Evolutionary conservation across 2,113 vertebrate genomes (phyloP), one percentile per base, ranked within the genome.

Genomic region (Stictonetta naevosa): DNA sequence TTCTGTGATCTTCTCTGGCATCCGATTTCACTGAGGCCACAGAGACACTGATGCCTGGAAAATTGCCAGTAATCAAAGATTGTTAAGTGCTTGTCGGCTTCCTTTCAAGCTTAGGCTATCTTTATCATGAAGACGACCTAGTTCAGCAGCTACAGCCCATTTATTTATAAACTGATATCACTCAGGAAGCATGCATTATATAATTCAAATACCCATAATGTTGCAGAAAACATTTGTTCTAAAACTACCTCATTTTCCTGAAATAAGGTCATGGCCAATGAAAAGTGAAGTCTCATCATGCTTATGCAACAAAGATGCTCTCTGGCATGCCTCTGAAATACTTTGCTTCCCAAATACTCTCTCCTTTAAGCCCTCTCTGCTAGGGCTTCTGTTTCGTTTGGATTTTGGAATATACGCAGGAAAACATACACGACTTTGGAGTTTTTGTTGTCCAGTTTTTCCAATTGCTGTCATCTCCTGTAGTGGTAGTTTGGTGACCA

Each of bases 101-200:
- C 82, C 81, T 90, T 88, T 71, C 67, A 94, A 75, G 71, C 62
- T 77, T 53, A 67, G 73, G 16, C 84, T 89, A 7, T 85, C 79
- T 87, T 92, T 94, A 91, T 52, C 58, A 9, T 6, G n/a, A 93
- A 28, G 68, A 83, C 90, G 36, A 84, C 52, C 63, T 66, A 66
- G 20, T 73, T 92, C 59, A 86, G 83, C 83, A 89, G 66, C 88
- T 93, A 77, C 50, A 92, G 81, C 53, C 44, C 66, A 36, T 83
- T 84, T 79, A 85, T 63, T 81, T 4, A 9, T 42, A 73, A 71
- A 58, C 1, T 6, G 53, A 15, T 53, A 42, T 29, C 25, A 50
- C 20, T 28, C 46, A 56, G 60, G 44, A 86, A 67, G 44, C 48
- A 60, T 16, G 29, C 21, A 59, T 55, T 63, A 8, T 26, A 20